Evolutionary conservation across 2,888 invertebrate species (phyloP).

Genomic region (Agrotis segetum): DNA sequence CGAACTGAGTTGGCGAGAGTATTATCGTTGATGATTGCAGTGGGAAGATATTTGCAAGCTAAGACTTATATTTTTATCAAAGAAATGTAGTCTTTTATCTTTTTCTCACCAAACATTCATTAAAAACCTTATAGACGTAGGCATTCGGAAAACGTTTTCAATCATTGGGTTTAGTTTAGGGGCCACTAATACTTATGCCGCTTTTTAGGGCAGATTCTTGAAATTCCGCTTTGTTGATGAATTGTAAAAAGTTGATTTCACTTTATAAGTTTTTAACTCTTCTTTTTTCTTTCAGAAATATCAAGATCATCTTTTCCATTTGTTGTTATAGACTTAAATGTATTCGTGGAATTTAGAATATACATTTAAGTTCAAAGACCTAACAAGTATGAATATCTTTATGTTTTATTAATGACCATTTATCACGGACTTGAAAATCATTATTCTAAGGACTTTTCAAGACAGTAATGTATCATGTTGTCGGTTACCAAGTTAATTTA

Average conservation of each 20-base stretch:
- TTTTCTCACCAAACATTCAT: slow-evolving; percentile 6
- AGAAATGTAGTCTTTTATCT: slow-evolving; percentile 5
- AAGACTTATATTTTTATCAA: slow-evolving; percentile 19
- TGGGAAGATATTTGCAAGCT: slow-evolving; percentile 24
- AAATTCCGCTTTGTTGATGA: neutral
- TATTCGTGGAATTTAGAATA: slow-evolving; percentile 37
- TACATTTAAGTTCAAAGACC: slow-evolving; percentile 52
- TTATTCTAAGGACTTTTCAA: slow-evolving; percentile 15
- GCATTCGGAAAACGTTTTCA: slow-evolving; percentile 2
- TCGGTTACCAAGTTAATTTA: neutral
- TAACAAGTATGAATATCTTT: slow-evolving; percentile 13
- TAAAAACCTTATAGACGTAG: neutral
- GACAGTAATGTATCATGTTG: slow-evolving; percentile 3
- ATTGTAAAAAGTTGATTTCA: neutral
- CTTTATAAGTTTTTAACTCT: neutral
- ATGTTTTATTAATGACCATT: slow-evolving; percentile 23
- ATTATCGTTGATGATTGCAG: slow-evolving; percentile 59
- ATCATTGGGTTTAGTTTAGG: neutral
- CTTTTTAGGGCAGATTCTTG: neutral
- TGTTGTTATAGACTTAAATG: slow-evolving; percentile 9
- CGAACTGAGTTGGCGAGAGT: slow-evolving; percentile 62
- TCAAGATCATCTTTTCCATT: neutral
- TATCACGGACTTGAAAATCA: slow-evolving; percentile 9
- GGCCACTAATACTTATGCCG: neutral
- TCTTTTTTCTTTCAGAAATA: neutral